phyloP scores from a whole-genome alignment of 2,888 invertebrate species.

The Choreutis nemorana region DNA sequence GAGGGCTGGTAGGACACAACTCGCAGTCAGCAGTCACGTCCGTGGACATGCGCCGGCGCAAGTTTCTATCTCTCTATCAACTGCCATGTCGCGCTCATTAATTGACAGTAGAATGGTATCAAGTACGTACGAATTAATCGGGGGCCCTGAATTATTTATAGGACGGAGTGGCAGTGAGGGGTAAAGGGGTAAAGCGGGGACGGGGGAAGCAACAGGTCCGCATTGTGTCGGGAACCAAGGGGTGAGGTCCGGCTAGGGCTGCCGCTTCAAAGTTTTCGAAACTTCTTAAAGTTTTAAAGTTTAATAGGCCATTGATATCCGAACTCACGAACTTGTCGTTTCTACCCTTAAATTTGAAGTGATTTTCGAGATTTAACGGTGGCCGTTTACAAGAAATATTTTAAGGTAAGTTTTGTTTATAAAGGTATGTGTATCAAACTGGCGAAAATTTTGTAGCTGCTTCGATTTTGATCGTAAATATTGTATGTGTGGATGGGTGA shows the following conservation, averaged over 20 bases:
- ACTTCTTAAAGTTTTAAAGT: neutral
- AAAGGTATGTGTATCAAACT: neutral
- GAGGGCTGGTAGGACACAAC: neutral
- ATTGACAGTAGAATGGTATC: slow-evolving; percentile 61
- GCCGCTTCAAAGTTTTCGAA: slow-evolving; percentile 7
- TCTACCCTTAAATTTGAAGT: too few relatives aligned
- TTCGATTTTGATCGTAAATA: too few relatives aligned
- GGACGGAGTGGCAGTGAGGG: slow-evolving; percentile 24
- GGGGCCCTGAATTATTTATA: slow-evolving; percentile 57
- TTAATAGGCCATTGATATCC: neutral
- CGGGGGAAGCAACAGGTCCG: slow-evolving; percentile 43
- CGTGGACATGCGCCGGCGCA: too few relatives aligned
- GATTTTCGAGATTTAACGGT: too few relatives aligned
- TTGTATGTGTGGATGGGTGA: too few relatives aligned
- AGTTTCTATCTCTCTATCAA: neutral
- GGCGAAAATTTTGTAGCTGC: neutral
- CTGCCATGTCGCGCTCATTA: slow-evolving; percentile 23
- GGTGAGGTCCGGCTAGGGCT: slow-evolving; percentile 35
- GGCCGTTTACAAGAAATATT: too few relatives aligned
- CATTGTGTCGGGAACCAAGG: slow-evolving; percentile 52
- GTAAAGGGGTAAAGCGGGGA: slow-evolving; percentile 11
- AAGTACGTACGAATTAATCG: slow-evolving; percentile 58
- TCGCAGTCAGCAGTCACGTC: too few relatives aligned
- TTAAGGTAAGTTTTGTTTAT: too few relatives aligned
- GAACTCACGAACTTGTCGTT: too few relatives aligned